Base-by-base conservation (phyloP, 2,797 vertebrate species). In the Octomys mimax region DNA sequence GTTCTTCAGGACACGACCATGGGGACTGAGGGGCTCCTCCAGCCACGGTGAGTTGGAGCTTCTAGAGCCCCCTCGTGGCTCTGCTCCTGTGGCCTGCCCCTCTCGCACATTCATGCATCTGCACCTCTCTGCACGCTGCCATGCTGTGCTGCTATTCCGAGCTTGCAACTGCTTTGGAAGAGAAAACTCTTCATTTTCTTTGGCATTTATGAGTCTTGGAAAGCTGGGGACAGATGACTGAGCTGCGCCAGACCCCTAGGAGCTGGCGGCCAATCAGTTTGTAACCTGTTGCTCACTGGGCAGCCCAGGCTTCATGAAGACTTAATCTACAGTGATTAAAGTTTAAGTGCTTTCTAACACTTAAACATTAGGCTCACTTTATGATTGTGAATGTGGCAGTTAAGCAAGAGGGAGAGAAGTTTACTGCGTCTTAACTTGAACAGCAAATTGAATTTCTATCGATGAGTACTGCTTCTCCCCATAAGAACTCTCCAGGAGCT, bases 361-460 rank as follows among this genome's bases (percentile, higher is more conserved):
- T 92, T 89, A 87, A 95, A 87, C 49, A 12, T 68, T 8, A 94
- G 46, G 61, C 77, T 90, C 21, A 1, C 95, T 97, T 97, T 94
- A 78, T 82, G 73, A 87, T 33, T 80, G 59, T 59, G 68, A 64
- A 73, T 80, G 79, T 68, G 54, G 87, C 94, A 92, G 96, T 94
- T 89, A 93, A 96, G 66, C 96, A 86, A 46, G 3, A 28, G 91
- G 46, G 83, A 97, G 97, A 78, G 73, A 39, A 79, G 54, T 21
- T 75, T 79, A 77, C 46, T 91, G 36, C 33, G 0, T 87, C 95
- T 95, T 82, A 93, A 70, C 78, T 62, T 96, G 82, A 42, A 70
- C 70, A 24, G 46, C 97, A 94, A 92, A 98, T 86, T 95, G 90
- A 96, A 97, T 98, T 97, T 95, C 88, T 96, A 98, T 97, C 57